phyloP scores from a whole-genome alignment of 1,140 invertebrate species.

The Ceratina calcarata region DNA sequence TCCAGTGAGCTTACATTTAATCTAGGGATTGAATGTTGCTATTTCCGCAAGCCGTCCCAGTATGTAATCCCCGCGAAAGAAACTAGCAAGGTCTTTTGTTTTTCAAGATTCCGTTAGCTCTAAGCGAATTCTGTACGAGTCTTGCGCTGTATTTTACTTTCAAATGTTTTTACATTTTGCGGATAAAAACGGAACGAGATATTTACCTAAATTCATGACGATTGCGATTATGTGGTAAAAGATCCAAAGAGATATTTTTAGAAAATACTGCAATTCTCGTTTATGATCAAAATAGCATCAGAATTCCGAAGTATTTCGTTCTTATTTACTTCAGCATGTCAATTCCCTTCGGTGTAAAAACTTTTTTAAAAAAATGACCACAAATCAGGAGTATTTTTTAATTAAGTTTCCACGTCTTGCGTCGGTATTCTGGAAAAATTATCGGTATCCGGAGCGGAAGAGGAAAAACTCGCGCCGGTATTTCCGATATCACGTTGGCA shows the following conservation, averaged over 20 bases:
- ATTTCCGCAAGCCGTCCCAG: neutral
- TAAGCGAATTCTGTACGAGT: neutral
- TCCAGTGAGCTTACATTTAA: neutral
- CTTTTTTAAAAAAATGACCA: neutral
- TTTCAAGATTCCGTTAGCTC: neutral
- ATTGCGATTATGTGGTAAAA: too few relatives aligned
- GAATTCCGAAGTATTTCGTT: too few relatives aligned
- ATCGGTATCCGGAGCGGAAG: slow-evolving; percentile 33
- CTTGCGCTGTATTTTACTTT: neutral
- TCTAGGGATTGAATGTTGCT: slow-evolving; percentile 2
- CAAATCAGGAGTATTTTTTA: slow-evolving; percentile 61
- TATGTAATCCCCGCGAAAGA: neutral
- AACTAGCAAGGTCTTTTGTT: neutral
- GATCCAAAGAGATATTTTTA: neutral
- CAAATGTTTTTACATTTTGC: neutral
- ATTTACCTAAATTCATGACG: too few relatives aligned
- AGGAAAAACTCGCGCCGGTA: slow-evolving; percentile 55
- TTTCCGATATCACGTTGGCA: slow-evolving; percentile 50
- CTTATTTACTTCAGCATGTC: too few relatives aligned
- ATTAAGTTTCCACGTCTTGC: slow-evolving; percentile 48
- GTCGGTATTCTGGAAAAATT: slow-evolving; percentile 54
- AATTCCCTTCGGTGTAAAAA: neutral
- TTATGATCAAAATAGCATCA: too few relatives aligned
- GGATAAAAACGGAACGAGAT: too few relatives aligned
- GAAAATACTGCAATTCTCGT: too few relatives aligned